Conservation (phyloP, 64 coral and sea anemone species). For the Dendronephthya gigantea region DNA sequence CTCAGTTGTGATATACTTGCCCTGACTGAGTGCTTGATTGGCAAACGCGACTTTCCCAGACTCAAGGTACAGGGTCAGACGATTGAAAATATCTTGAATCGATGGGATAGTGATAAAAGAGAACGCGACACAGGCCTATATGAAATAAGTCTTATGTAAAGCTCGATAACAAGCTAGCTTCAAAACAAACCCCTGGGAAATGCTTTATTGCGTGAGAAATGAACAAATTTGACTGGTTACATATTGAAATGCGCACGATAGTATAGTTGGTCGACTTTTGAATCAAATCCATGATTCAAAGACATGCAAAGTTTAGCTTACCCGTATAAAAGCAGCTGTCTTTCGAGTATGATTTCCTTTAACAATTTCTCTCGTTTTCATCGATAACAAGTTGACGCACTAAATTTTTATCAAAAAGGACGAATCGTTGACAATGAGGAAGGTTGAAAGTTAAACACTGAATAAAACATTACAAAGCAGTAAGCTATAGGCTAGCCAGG, state of each 20-base stretch:
- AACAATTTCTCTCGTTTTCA: slow-evolving; percentile 75
- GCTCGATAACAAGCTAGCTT: too few species aligned
- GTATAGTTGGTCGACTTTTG: too few species aligned
- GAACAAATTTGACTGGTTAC: too few species aligned
- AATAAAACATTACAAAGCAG: too few species aligned
- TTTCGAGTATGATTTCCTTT: slow-evolving; percentile 87
- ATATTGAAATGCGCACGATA: too few species aligned
- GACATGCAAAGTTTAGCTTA: slow-evolving; percentile 16
- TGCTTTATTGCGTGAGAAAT: too few species aligned
- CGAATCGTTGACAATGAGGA: too few species aligned
- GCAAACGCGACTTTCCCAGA: slow-evolving; percentile 89
- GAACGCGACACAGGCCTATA: slow-evolving; percentile 80
- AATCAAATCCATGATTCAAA: too few species aligned
- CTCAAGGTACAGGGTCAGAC: slow-evolving; percentile 72
- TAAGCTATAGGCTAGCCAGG: too few species aligned
- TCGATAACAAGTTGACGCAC: slow-evolving; percentile 82
- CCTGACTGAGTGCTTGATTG: slow-evolving; percentile 95
- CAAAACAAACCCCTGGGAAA: too few species aligned
- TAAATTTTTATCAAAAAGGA: slow-evolving; percentile 28
- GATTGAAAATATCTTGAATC: slow-evolving; percentile 66
- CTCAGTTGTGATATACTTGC: slow-evolving; percentile 15
- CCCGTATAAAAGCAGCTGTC: slow-evolving; percentile 86
- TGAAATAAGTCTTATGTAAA: too few species aligned
- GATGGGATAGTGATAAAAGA: slow-evolving; percentile 96
- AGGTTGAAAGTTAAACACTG: too few species aligned